Evolutionary conservation across 2,888 invertebrate species (phyloP).

Genomic region (Ceratothoa steindachneri): DNA sequence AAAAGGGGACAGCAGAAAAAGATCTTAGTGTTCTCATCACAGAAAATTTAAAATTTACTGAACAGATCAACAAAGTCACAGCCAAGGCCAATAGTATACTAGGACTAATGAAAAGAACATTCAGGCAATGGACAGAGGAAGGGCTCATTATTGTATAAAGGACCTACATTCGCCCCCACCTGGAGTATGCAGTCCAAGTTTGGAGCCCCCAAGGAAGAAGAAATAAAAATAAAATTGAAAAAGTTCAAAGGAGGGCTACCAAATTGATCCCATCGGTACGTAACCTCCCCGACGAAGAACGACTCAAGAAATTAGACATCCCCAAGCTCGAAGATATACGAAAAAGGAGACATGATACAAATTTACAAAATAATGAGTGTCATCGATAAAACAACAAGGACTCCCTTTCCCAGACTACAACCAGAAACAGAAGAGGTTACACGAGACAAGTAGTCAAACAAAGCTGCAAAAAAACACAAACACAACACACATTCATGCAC

Average conservation of each 20-base stretch:
- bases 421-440: too few species aligned
- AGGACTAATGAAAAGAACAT: neutral
- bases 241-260: neutral
- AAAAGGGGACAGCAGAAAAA: neutral
- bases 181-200: neutral
- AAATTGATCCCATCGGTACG: neutral
- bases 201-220: neutral
- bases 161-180: neutral
- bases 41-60: neutral
- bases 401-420: too few species aligned
- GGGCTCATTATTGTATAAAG: neutral
- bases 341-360: too few species aligned
- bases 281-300: too few species aligned
- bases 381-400: neutral
- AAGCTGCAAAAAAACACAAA: too few species aligned
- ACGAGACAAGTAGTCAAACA: too few species aligned
- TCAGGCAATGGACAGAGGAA: neutral
- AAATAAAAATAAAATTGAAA: neutral
- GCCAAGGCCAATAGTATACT: neutral
- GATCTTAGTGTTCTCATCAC: neutral
- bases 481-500: too few species aligned
- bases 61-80: neutral
- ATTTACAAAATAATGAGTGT: too few species aligned
- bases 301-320: too few species aligned
- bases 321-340: too few species aligned